Evolutionary conservation across 2,113 vertebrate species (phyloP).

Genomic region (Percina caprodes): DNA sequence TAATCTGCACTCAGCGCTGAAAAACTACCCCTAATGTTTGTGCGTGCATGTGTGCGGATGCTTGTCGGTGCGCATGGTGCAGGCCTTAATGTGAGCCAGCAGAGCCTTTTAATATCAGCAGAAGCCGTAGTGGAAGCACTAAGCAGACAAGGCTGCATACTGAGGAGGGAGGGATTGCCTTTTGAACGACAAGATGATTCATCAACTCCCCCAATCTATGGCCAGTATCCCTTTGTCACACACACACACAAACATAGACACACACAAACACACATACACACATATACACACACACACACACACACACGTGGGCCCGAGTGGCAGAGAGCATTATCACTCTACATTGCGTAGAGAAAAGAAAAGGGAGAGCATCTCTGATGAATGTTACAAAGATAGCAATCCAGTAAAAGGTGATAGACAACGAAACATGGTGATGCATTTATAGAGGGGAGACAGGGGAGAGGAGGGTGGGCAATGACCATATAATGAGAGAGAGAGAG

Average conservation of each 20-base stretch:
- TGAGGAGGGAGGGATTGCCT: constrained; percentile 86
- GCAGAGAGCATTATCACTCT: constrained; percentile 80
- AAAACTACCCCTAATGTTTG: constrained; percentile 81
- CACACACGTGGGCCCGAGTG: constrained; percentile 39
- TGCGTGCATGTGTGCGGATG: constrained; percentile 59
- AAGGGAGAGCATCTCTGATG: constrained; percentile 75
- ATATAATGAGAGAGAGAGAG: constrained; percentile 57
- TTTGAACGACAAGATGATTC: constrained; percentile 82
- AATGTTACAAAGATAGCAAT: constrained; percentile 79
- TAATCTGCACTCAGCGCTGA: constrained; percentile 80
- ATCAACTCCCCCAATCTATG: constrained; percentile 84
- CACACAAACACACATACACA: constrained; percentile 23
- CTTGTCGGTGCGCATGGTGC: constrained; percentile 45
- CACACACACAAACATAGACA: constrained; percentile 41
- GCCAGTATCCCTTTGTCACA: constrained; percentile 67
- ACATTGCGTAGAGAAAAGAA: constrained; percentile 73
- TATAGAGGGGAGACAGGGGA: constrained; percentile 36
- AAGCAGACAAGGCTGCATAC: constrained; percentile 85
- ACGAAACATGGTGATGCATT: constrained; percentile 80
- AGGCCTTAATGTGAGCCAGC: constrained; percentile 83
- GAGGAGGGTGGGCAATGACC: constrained; percentile 50
- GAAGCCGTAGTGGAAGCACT: constrained; percentile 75
- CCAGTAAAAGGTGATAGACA: constrained; percentile 79
- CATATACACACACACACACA: constrained; percentile 23
- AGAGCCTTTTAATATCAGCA: constrained; percentile 86